A percentile compares a stretch with the other conserved stretches of the same genome.
Conservation (phyloP, 2,113 vertebrate species). For the Daboia siamensis region DNA sequence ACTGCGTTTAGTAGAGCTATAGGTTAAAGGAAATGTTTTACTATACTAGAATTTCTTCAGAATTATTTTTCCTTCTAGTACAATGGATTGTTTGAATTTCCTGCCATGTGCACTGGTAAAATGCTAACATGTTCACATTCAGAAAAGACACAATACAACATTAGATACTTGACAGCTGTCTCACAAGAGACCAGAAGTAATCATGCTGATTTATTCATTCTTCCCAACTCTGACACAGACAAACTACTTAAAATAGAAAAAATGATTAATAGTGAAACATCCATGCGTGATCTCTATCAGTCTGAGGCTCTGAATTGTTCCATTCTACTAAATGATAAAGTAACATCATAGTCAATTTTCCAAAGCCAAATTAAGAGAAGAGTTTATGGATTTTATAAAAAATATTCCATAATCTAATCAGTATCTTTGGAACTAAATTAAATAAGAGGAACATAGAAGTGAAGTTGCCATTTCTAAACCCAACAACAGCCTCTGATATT, state of each 20-base stretch:
- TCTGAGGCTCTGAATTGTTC: neutral
- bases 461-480: neutral
- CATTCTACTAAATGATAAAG: constrained; percentile 4
- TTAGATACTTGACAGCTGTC: neutral
- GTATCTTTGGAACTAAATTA: neutral
- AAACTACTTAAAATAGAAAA: constrained; percentile 4
- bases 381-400: neutral
- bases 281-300: constrained; percentile 36
- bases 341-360: constrained; percentile 27
- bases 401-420: neutral
- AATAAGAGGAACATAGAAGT: neutral
- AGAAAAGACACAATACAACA: neutral
- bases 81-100: neutral
- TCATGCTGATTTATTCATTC: neutral
- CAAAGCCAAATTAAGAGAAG: constrained; percentile 31
- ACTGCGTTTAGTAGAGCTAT: neutral
- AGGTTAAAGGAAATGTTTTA: neutral
- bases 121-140: neutral
- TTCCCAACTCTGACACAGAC: constrained; percentile 31
- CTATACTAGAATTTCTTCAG: neutral
- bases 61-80: neutral
- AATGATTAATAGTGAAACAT: constrained; percentile 26
- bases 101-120: neutral
- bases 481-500: neutral
- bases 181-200: neutral